Conservation (phyloP, 2,797 vertebrate genomes). For the Catostomus latipinnis region DNA sequence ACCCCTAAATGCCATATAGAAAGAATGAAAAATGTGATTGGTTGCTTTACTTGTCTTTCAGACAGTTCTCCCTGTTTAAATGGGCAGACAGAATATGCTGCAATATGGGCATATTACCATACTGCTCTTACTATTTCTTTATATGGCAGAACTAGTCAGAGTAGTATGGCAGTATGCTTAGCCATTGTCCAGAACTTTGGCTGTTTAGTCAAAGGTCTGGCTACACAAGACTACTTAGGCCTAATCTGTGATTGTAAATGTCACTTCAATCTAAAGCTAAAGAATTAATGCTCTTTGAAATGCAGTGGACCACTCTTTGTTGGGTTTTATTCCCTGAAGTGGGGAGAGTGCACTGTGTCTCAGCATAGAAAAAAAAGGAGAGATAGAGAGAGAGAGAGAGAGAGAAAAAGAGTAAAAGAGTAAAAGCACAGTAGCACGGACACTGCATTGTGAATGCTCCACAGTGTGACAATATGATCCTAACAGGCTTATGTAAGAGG, state of each 20-base stretch:
- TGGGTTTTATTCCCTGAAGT: slow-evolving; percentile 61
- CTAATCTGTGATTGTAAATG: slow-evolving; percentile 5
- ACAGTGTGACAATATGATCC: slow-evolving; percentile 77
- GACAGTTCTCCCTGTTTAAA: too few species aligned
- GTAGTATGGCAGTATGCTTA: too few species aligned
- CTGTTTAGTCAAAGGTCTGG: too few species aligned
- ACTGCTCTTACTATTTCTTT: too few species aligned
- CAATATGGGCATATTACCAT: too few species aligned
- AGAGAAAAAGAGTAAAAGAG: slow-evolving; percentile 20
- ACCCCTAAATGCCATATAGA: too few species aligned
- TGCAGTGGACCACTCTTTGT: slow-evolving; percentile 58
- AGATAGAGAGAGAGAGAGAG: neutral
- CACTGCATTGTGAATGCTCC: slow-evolving; percentile 66
- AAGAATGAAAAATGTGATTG: too few species aligned
- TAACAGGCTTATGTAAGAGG: slow-evolving; percentile 81
- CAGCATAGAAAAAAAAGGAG: slow-evolving; percentile 22
- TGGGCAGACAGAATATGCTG: too few species aligned
- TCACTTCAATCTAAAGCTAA: slow-evolving; percentile 11
- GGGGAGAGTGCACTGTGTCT: too few species aligned
- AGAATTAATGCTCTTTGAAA: slow-evolving; percentile 39
- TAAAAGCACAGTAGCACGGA: slow-evolving; percentile 49
- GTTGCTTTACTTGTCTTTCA: too few species aligned
- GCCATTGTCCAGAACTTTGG: too few species aligned
- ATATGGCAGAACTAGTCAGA: too few species aligned
- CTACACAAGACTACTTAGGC: neutral